Evolutionary conservation across 2,113 vertebrate genomes (phyloP).

Genomic region (Pantherophis guttatus): DNA sequence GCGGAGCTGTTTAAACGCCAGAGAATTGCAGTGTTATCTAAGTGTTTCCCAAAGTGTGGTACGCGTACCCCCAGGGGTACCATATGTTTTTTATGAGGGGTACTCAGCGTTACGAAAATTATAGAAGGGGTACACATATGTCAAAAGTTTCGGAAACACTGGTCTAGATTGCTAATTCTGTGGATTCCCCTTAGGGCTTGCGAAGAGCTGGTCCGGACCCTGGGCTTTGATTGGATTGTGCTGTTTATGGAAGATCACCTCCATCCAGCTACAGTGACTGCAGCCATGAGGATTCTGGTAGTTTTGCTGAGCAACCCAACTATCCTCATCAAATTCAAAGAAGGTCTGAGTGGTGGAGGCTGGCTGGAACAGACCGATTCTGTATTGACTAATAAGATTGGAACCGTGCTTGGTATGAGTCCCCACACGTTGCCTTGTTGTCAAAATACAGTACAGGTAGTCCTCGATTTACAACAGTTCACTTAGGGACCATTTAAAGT

Average conservation of each 20-base stretch:
- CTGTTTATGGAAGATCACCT: constrained; percentile 98
- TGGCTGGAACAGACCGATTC: constrained; percentile 98
- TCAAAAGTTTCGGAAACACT: no score
- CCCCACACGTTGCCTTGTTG: accelerated
- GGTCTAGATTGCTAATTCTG: background rate
- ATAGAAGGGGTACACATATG: no score
- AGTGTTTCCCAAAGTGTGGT: no score
- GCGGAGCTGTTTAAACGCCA: no score
- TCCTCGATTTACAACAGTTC: background rate
- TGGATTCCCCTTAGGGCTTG: constrained; percentile 78
- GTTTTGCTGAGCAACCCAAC: constrained; percentile 90
- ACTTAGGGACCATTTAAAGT: background rate
- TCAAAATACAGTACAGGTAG: background rate
- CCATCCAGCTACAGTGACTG: constrained; percentile 90
- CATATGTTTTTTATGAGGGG: no score
- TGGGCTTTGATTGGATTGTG: constrained; percentile 96
- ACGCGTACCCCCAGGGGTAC: no score
- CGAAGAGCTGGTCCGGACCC: constrained; percentile 89
- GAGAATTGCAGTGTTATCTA: no score
- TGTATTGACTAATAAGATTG: constrained; percentile 96
- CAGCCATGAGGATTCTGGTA: constrained; percentile 90
- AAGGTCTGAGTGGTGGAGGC: constrained; percentile 91
- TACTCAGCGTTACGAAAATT: no score
- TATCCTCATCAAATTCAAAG: constrained; percentile 91
- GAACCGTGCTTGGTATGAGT: constrained; percentile 90